Evolutionary conservation across 2,888 invertebrate species (phyloP), one percentile per base, ranked within the genome.

Genomic region (Leptinotarsa peninsularis): DNA sequence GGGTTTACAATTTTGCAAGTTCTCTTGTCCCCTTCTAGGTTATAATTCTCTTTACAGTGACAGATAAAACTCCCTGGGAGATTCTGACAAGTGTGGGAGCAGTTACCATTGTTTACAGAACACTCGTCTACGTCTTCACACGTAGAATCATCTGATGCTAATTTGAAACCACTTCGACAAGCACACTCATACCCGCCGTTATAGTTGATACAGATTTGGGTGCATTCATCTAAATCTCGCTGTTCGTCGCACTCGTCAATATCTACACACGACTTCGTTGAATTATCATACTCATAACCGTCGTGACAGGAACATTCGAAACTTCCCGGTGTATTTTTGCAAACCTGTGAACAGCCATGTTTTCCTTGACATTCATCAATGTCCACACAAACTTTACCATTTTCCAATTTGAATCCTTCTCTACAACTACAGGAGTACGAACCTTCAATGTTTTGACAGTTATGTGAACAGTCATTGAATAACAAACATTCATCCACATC

Each of bases 231-330:
- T 27, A 87, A 84, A 76, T 89, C 81, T 49, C 79, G 77, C 7
- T 83, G 81, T 70, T 82, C 82, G 3, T 78, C 78, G 69, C 89
- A 89, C 18, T 84, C 86, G 69, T 88, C 83, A 4, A 83, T 78
- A 50, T 91, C 91, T n/a, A 85, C 80, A 77, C 91, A 91, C 3
- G 88, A 86, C 4, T 89, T 87, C 21, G 88, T 88, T 67, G 90
- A 89, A 18, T 85, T 84, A 5, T 88, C 88, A 7, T 91, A 86
- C 10, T 84, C 81, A 82, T 89, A 92, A 0, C 93, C 93, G 3
- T 87, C 83, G 17, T 90, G 90, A 81, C 94, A 94, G n/a, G 86
- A 86, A 83, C 94, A 94, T 73, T 88, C 87, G 77, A 88, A 92
- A 1, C 82, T 80, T 17, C 83, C 83, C 3, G 78, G 78, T 0